Percentiles rank a stretch among this genome's conserved stretches.
Conservation (phyloP, 1,140 invertebrate genomes). For the Drosophila sulfurigaster region DNA sequence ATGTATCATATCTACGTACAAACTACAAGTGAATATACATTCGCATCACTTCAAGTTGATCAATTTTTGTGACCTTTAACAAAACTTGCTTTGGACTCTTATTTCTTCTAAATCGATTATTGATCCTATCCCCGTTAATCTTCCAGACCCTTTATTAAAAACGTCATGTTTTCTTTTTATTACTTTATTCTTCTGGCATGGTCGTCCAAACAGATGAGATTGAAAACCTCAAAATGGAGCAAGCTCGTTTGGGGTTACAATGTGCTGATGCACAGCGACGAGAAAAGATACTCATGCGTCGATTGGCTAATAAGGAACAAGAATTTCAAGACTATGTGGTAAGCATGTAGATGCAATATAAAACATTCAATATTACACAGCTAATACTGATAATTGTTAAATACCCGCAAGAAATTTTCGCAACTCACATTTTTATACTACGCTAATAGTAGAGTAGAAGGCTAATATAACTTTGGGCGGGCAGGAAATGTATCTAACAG, state of each 20-base stretch:
- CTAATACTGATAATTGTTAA: too few relatives aligned
- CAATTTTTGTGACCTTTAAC: slow-evolving; percentile 29
- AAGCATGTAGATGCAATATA: slow-evolving; percentile 40
- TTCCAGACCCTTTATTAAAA: slow-evolving; percentile 26
- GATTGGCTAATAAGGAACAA: slow-evolving; percentile 97
- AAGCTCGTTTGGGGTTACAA: slow-evolving; percentile 93
- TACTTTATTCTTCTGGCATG: slow-evolving; percentile 8
- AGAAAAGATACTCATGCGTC: slow-evolving; percentile 95
- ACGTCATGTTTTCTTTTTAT: slow-evolving; percentile 17
- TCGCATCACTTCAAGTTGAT: slow-evolving; percentile 24
- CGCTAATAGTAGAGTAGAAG: too few relatives aligned
- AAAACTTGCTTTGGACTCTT: slow-evolving; percentile 53
- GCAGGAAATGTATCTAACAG: too few relatives aligned
- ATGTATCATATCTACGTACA: slow-evolving; percentile 51
- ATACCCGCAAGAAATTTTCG: too few relatives aligned
- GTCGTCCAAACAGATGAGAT: slow-evolving; percentile 88
- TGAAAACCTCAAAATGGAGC: slow-evolving; percentile 90
- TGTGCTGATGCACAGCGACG: slow-evolving; percentile 93
- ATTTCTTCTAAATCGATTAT: slow-evolving; percentile 19
- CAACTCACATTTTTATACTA: too few relatives aligned
- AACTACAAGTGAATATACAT: slow-evolving; percentile 34
- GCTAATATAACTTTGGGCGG: too few relatives aligned
- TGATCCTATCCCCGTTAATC: slow-evolving; percentile 9
- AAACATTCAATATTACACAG: too few relatives aligned
- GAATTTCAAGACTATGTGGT: slow-evolving; percentile 98